phyloP scores from a whole-genome alignment of 2,797 vertebrate genomes.

The Amazona finschi region DNA sequence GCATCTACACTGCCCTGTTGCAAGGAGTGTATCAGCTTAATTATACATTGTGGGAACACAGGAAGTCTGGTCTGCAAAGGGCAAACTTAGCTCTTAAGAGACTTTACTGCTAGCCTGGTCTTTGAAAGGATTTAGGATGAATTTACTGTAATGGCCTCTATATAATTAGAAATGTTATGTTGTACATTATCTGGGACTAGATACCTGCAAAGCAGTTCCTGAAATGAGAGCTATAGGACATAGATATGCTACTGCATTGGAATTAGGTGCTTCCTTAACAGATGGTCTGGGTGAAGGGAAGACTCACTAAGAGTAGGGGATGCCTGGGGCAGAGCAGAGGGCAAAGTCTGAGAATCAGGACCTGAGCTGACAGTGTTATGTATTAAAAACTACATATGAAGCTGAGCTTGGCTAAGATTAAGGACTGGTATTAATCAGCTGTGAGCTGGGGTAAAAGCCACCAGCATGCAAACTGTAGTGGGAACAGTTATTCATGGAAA shows the following conservation, averaged over 20 bases:
- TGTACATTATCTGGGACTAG: not conserved
- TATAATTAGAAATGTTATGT: not conserved
- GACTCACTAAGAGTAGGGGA: not conserved
- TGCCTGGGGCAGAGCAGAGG: not conserved
- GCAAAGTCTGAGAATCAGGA: not conserved
- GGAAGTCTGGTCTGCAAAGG: not conserved
- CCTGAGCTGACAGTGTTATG: not conserved
- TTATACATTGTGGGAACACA: not conserved
- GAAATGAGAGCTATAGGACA: not conserved
- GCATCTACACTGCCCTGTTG: not conserved
- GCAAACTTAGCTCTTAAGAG: not conserved
- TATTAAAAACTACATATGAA: not conserved
- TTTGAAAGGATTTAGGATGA: slow-evolving; percentile 17
- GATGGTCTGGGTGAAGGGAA: not conserved
- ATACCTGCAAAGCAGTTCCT: not conserved
- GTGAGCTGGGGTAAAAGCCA: not conserved
- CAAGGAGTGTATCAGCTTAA: not conserved
- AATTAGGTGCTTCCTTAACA: not conserved
- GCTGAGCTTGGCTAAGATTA: not conserved
- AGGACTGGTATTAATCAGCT: not conserved
- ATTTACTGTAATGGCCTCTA: not conserved
- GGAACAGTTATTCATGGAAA: not conserved
- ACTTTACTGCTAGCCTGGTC: not conserved
- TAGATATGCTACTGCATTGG: not conserved
- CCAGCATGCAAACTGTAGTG: not conserved